Base-by-base conservation (phyloP, 2,797 vertebrate species). In the Monodelphis domestica region DNA sequence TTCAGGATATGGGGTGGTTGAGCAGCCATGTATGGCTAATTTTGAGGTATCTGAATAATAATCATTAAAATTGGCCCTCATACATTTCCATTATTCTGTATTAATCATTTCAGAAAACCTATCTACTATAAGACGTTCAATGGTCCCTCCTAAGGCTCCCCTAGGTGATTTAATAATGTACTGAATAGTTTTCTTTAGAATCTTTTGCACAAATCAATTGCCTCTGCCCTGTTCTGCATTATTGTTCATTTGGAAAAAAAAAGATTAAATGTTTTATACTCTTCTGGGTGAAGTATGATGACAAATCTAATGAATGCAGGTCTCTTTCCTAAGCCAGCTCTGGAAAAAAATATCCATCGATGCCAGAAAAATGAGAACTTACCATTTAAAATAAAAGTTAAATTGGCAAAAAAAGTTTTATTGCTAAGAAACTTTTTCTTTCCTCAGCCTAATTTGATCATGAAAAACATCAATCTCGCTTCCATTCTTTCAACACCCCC, bases 71-170 rank as follows among this genome's bases (percentile, higher is more conserved):
- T 94, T 91, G 93, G 57, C 92, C 90, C 90, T 95, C 93, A 92
- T 95, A 95, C 84, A 59, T 93, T 97, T 92, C 54, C 89, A 95
- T 95, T 95, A 93, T 93, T 96, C 94, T 93, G 94, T 95, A 96
- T 96, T 93, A 97, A 97, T 97, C 95, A 95, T 94, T 94, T 95
- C 95, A 96, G 97, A 95, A 97, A 54, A 21, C 94, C 91, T 94
- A 59, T 45, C 54, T 94, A 92, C 57, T 94, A 10, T 54, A 93
- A 92, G 93, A 91, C 90, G 94, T 24, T 96, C 94, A 97, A 6
- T 94, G 94, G 54, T 94, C 94, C 95, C 94, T 94, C 57, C 57
- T 54, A 90, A 95, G 92, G 88, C 63, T 96, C 93, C 53, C 29
- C 28, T 95, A 89, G 89, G 93, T 52, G 51, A 90, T 95, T 92